phyloP scores from a whole-genome alignment of 2,113 vertebrate genomes.

The Petroica traversi region DNA sequence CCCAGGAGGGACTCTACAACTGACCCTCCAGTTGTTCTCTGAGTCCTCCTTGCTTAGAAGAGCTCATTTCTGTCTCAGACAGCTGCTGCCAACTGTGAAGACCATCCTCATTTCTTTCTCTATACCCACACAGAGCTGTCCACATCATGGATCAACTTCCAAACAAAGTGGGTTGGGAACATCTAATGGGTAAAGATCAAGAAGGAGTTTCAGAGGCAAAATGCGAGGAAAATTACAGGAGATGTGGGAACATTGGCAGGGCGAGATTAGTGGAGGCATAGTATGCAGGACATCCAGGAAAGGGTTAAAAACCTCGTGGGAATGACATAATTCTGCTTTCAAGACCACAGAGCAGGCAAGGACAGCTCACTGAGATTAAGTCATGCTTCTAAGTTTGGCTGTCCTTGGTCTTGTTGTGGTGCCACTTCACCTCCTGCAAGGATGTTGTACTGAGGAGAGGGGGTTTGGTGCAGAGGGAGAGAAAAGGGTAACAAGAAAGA shows the following conservation, averaged over 20 bases:
- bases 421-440: conserved; percentile 9
- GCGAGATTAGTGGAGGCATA: not conserved
- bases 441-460: not conserved
- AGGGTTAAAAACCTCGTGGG: not conserved
- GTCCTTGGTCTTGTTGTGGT: not conserved
- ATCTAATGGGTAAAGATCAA: not conserved
- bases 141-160: not conserved
- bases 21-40: not conserved
- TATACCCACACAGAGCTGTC: not conserved
- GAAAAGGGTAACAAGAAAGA: not conserved
- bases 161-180: not conserved
- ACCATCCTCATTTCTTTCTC: not conserved
- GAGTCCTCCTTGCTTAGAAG: not conserved
- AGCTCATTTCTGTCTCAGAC: not conserved
- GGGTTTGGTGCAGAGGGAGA: not conserved
- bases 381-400: conserved; percentile 56
- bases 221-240: not conserved
- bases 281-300: not conserved
- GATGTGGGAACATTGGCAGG: not conserved
- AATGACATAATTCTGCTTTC: conserved; percentile 27
- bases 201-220: not conserved
- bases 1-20: not conserved
- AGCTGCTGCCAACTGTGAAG: not conserved
- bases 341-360: conserved; percentile 1
- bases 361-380: conserved; percentile 40